phyloP scores from a whole-genome alignment of 2,113 vertebrate genomes.

The Plestiodon gilberti region DNA sequence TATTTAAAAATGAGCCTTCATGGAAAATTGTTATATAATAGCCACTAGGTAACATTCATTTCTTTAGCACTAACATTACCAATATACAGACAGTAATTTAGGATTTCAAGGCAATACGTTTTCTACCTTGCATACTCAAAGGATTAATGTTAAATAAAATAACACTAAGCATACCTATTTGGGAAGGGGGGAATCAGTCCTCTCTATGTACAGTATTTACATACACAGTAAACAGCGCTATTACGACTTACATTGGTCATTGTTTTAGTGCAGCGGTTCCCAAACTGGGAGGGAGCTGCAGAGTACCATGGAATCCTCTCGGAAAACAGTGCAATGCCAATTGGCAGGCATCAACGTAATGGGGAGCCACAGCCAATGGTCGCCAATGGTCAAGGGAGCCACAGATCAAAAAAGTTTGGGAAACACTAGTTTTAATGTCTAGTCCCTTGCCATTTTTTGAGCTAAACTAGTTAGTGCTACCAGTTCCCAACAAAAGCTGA shows the following conservation, averaged over 20 bases:
- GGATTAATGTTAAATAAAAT: constrained; percentile 59
- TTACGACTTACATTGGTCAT: neutral
- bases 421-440: no score
- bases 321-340: no score
- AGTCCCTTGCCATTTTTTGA: neutral
- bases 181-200: constrained; percentile 37
- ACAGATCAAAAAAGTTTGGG: no score
- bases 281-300: no score
- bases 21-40: constrained; percentile 48
- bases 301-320: no score
- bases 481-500: neutral
- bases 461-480: neutral
- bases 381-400: no score
- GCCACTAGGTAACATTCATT: constrained; percentile 58
- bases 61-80: constrained; percentile 57
- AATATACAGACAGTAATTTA: constrained; percentile 54
- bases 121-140: constrained; percentile 56
- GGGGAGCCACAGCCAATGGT: no score
- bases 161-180: constrained; percentile 32
- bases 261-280: no score
- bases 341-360: no score
- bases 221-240: constrained; percentile 33
- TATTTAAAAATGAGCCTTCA: constrained; percentile 31
- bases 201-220: constrained; percentile 65
- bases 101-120: constrained; percentile 67